Conservation (phyloP, 2,113 vertebrate genomes). For the Vanacampus margaritifer region DNA sequence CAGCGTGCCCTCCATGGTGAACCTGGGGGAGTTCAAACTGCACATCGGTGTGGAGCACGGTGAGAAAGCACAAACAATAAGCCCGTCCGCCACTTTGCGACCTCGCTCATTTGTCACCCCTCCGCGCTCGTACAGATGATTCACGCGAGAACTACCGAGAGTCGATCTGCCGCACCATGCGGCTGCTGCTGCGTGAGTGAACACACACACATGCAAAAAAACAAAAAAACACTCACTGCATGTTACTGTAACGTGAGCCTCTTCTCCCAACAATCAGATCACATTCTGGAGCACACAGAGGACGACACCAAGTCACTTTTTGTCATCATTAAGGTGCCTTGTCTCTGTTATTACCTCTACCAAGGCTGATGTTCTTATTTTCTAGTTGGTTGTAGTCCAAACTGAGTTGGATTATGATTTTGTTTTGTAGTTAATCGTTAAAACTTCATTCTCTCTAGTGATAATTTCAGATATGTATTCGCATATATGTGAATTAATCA, state of each 20-base stretch:
- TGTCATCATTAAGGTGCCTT: constrained; percentile 89
- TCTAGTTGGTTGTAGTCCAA: too few relatives aligned
- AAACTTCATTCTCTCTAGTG: too few relatives aligned
- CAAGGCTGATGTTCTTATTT: too few relatives aligned
- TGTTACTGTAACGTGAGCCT: background rate
- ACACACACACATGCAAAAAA: constrained; percentile 13
- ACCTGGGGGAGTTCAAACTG: constrained; percentile 85
- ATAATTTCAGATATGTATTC: too few relatives aligned
- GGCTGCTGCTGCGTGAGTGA: constrained; percentile 90
- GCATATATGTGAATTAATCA: too few relatives aligned
- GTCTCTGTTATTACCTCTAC: background rate
- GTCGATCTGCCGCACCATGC: constrained; percentile 85
- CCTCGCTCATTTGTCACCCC: constrained; percentile 45
- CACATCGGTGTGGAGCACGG: constrained; percentile 87
- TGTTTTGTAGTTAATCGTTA: too few relatives aligned
- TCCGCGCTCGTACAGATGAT: constrained; percentile 68
- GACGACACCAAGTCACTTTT: constrained; percentile 98
- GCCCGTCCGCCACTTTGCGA: constrained; percentile 9
- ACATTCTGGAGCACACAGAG: constrained; percentile 90
- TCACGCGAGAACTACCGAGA: constrained; percentile 89
- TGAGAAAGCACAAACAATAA: constrained; percentile 59
- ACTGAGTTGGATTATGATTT: too few relatives aligned
- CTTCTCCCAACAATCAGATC: constrained; percentile 63
- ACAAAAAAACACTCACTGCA: background rate
- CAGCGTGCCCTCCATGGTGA: constrained; percentile 89